A percentile compares a stretch with the other conserved stretches of the same genome.
These are phyloP conservation scores for Podarcis raffonei DNA, from an alignment of 2,113 vertebrate species.

Conservation along the genomic window DNA sequence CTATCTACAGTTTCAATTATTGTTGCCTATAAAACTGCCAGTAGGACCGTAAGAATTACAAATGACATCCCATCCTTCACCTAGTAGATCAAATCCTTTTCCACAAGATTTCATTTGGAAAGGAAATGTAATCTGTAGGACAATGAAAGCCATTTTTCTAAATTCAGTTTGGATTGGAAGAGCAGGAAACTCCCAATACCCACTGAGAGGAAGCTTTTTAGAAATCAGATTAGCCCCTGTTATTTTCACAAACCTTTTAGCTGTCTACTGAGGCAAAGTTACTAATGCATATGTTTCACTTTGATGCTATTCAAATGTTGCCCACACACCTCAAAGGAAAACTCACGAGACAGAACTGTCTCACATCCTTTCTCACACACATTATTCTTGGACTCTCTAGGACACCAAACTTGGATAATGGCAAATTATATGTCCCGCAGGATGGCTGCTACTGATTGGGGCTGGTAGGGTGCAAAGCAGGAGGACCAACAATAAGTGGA, in stretches of 20 bases:
- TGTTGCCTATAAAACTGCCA: conserved; percentile 28
- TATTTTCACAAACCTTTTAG: conserved; percentile 9
- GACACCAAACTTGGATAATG: no score
- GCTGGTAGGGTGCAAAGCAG: no score
- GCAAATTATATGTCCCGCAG: no score
- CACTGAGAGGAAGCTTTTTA: background rate
- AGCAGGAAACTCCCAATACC: background rate
- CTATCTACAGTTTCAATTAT: conserved; percentile 36
- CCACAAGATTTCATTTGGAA: conserved; percentile 49
- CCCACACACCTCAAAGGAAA: no score
- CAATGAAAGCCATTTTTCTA: conserved; percentile 49
- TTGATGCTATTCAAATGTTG: background rate
- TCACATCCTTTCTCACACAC: no score
- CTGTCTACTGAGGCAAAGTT: background rate
- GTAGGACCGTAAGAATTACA: conserved; percentile 39
- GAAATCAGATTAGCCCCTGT: conserved; percentile 28
- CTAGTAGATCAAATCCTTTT: conserved; percentile 42
- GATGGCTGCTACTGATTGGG: no score
- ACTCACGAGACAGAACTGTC: no score
- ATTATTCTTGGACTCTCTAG: no score
- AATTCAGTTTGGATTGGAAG: background rate
- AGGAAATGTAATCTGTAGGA: conserved; percentile 17
- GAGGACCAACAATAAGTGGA: no score
- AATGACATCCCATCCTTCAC: conserved; percentile 38
- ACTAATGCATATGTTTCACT: background rate